Evolutionary conservation across 2,888 invertebrate species (phyloP), one percentile per base, ranked within the genome.

Genomic region (Cerastis leucographa): DNA sequence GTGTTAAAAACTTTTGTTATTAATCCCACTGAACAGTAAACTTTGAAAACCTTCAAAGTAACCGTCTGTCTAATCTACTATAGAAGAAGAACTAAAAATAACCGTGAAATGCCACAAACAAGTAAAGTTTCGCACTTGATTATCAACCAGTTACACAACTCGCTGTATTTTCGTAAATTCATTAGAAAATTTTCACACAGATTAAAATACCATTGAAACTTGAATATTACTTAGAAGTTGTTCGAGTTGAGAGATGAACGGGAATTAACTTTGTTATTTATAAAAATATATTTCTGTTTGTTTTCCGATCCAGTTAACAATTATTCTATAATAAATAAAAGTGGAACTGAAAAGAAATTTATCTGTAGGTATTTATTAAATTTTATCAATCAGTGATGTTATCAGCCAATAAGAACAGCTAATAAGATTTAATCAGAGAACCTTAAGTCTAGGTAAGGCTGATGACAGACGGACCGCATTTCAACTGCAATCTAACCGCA

Each of bases 131-230:
- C n/a, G 19, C 54, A 64, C 72, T 74, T 67, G 61, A 80, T 85
- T 78, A 76, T 19, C 35, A 35, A 35, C 62, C 69, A 77, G 65
- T 76, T 79, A 67, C n/a, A 49, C 42, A 81, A 76, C 72, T 74
- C 66, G 51, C 35, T 49, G 46, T 78, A 64, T 72, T 80, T 80
- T 78, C 61, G 74, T 73, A 85, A 87, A 86, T 86, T 85, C 81
- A 87, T 86, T 80, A 84, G 22, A 69, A n/a, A 85, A 85, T 87
- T 86, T 82, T 74, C 80, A 59, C 77, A 80, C 59, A 79, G 83
- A 85, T 87, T 86, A 85, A 78, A 83, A 85, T 76, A 67, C 83
- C 81, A 76, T 83, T 78, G 76, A 81, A 86, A 87, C 78, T 85
- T 87, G 69, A 74, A 77, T 74, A 85, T 87, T 76, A 83, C 85